A percentile compares a stretch with the other conserved stretches of the same genome.
Evolutionary conservation across 2,113 vertebrate species (phyloP).

Genomic region (Mungos mungo): DNA sequence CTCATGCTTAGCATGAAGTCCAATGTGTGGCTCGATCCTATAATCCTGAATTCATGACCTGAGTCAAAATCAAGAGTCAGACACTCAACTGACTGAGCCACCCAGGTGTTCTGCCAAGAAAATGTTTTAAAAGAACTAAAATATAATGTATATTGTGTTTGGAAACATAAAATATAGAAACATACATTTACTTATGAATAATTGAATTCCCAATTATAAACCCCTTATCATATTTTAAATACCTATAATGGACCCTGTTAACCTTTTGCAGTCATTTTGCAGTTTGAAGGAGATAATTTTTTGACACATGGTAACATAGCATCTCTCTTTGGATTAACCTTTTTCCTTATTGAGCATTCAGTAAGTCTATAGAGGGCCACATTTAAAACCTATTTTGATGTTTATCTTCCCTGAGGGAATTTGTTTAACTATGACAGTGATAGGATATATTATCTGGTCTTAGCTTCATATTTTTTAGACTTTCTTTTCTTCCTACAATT

Average conservation of each 20-base stretch:
- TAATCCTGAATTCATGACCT: too few species aligned
- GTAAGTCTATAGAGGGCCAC: not conserved
- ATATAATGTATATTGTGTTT: constrained; percentile 26
- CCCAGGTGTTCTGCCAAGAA: not conserved
- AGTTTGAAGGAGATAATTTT: not conserved
- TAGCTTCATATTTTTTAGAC: not conserved
- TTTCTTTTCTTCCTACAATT: not conserved
- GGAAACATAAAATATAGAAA: not conserved
- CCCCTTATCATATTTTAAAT: not conserved
- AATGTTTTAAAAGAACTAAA: constrained; percentile 6
- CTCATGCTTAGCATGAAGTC: too few species aligned
- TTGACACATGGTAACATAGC: not conserved
- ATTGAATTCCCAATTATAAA: constrained; percentile 53
- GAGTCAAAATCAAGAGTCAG: too few species aligned
- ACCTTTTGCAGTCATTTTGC: not conserved
- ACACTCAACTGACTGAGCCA: too few species aligned
- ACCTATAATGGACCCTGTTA: not conserved
- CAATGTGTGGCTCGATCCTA: too few species aligned
- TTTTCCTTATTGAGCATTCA: not conserved
- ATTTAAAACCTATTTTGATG: constrained; percentile 27
- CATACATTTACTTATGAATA: not conserved
- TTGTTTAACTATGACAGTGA: not conserved
- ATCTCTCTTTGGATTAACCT: not conserved
- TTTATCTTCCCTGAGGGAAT: not conserved
- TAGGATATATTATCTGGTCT: not conserved